Conservation (phyloP, 2,888 invertebrate genomes). For the Yponomeuta cagnagella region DNA sequence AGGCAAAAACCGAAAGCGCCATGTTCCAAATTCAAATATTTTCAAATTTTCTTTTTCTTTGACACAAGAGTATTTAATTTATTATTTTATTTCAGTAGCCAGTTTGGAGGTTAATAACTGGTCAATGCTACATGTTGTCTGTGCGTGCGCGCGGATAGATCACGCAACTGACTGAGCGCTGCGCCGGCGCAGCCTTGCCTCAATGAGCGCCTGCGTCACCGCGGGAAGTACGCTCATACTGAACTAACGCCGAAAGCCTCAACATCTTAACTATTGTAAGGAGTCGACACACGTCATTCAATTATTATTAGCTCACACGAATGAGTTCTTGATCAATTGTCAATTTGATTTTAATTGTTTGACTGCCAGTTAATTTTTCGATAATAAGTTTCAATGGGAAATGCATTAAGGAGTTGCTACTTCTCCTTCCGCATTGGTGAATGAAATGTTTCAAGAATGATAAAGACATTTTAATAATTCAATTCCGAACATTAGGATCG, state of each 20-base stretch:
- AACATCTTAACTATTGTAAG: slow-evolving; percentile 30
- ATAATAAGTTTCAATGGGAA: neutral
- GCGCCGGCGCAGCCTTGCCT: slow-evolving; percentile 57
- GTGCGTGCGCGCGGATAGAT: slow-evolving; percentile 72
- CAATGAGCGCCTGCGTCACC: slow-evolving; percentile 66
- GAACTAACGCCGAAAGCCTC: slow-evolving; percentile 48
- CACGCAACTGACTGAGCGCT: slow-evolving; percentile 66
- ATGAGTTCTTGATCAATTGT: neutral
- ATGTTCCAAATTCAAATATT: slow-evolving; percentile 8
- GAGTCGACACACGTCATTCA: slow-evolving; percentile 3
- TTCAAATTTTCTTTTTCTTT: neutral
- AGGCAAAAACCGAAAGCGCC: slow-evolving; percentile 22
- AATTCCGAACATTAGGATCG: no score
- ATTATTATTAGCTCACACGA: neutral
- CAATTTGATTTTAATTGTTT: neutral
- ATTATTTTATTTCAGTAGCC: neutral
- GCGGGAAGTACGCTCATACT: slow-evolving; percentile 65
- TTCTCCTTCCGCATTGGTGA: no score
- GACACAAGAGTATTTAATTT: neutral
- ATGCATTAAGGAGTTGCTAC: no score
- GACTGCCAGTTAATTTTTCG: neutral
- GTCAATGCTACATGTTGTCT: slow-evolving; percentile 33
- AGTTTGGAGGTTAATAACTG: slow-evolving; percentile 30
- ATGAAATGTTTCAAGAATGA: no score
- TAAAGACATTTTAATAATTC: no score